Evolutionary conservation across 2,113 vertebrate species (phyloP), one percentile per base, ranked within the genome.

Genomic region (Fulica atra): DNA sequence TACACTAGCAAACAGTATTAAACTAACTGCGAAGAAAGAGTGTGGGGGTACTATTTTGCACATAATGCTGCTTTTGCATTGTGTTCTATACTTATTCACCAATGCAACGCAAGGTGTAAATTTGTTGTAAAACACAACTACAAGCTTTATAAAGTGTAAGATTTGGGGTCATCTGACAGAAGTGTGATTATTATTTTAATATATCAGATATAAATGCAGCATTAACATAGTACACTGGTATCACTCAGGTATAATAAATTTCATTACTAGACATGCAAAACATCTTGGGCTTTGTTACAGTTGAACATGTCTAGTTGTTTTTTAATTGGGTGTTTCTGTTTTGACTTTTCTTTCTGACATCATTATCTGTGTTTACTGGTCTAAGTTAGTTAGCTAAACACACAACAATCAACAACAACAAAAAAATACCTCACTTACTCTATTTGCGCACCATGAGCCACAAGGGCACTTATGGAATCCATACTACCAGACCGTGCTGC

Each of bases 401-500:
- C 71, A 97, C 76, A 96, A 95, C 93, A 96, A 91, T 60, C 72
- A 94, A 96, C 95, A 89, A 94, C 81, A 94, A 83, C 50, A 89
- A 92, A 96, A 94, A 96, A 96, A 95, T 71, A 86, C 95, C 97
- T 91, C 92, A 99, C 99, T 99, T 98, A 99, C 99, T 99, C 98
- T 84, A 99, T 98, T 96, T 98, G 98, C 89, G 99, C 99, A 88
- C 99, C 99, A 85, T 98, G 98, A 90, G 99, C 98, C 98, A 99
- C 97, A 97, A 99, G 99, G 70, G 98, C 98, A 96, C 98, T 98
- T 97, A 99, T 94, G 97, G 99, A 99, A 96, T 99, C 99, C 98
- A 99, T 97, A 98, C 99, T 99, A 97, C 99, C 99, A 91, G 99
- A 99, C 19, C 99, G 98, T 96, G 99, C 99, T 36, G 99, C 99